Percentiles rank a stretch among this genome's conserved stretches.
phyloP scores from a whole-genome alignment of 92 coral and sea anemone genomes.

The Porites cylindrica region DNA sequence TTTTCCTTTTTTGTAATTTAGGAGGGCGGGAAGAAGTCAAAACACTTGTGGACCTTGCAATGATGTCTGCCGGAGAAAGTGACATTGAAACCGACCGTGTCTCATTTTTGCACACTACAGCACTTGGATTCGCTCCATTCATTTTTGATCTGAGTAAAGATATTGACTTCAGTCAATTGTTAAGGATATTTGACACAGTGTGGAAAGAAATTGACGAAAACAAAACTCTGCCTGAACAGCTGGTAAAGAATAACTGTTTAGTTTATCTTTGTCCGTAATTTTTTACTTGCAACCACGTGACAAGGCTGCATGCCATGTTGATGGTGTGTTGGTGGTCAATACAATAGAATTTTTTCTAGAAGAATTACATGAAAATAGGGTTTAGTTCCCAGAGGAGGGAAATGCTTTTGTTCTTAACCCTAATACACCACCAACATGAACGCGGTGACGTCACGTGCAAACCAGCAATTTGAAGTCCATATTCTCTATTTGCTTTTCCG shows the following conservation, averaged over 20 bases:
- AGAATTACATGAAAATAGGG: too few relatives aligned
- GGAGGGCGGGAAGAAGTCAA: constrained; percentile 60
- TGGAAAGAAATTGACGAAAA: constrained; percentile 64
- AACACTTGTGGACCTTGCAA: constrained; percentile 81
- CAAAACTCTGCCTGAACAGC: constrained; percentile 39
- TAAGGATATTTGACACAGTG: constrained; percentile 58
- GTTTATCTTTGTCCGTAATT: too few relatives aligned
- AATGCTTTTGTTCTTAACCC: too few relatives aligned
- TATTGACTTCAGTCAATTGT: constrained; percentile 56
- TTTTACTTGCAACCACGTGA: too few relatives aligned
- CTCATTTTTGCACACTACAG: constrained; percentile 84
- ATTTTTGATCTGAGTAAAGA: constrained; percentile 61
- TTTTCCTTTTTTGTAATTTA: neutral
- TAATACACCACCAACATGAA: too few relatives aligned
- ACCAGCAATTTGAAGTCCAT: too few relatives aligned
- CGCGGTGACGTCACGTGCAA: too few relatives aligned
- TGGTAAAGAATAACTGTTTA: constrained; percentile 48
- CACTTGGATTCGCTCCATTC: constrained; percentile 82
- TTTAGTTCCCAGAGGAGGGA: too few relatives aligned
- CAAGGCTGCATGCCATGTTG: too few relatives aligned
- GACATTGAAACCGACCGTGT: constrained; percentile 85
- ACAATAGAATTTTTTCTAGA: too few relatives aligned
- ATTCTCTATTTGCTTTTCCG: too few relatives aligned
- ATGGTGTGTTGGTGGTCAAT: too few relatives aligned
- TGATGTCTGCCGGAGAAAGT: constrained; percentile 86